Conservation (phyloP, 2,113 vertebrate species). For the Ictalurus punctatus region DNA sequence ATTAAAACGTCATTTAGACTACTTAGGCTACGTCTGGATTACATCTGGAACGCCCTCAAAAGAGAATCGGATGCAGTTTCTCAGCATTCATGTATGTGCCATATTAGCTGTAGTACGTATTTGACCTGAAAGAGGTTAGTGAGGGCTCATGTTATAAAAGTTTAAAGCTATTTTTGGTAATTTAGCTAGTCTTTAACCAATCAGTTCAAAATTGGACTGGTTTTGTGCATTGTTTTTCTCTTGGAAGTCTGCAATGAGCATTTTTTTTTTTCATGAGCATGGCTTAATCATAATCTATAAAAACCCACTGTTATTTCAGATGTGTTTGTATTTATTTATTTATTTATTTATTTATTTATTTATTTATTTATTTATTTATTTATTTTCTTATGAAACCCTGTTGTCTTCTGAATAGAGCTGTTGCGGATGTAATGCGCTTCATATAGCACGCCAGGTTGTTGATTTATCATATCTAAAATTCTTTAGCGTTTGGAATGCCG, state of each 20-base stretch:
- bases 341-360: neutral
- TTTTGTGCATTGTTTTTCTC: neutral
- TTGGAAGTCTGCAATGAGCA: neutral
- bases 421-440: neutral
- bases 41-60: neutral
- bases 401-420: neutral
- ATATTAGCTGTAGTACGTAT: neutral
- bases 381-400: neutral
- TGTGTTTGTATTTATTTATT: neutral
- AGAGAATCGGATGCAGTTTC: neutral
- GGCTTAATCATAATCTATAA: neutral
- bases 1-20: constrained; percentile 4
- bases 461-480: neutral
- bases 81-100: neutral
- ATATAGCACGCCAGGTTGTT: neutral
- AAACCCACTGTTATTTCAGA: neutral
- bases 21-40: neutral
- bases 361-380: neutral
- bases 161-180: neutral
- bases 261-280: neutral
- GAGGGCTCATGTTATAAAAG: neutral
- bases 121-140: neutral
- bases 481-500: neutral
- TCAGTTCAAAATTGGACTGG: neutral
- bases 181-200: neutral